Evolutionary conservation across 2,797 vertebrate genomes (phyloP).

Genomic region (Nyctalus aviator): DNA sequence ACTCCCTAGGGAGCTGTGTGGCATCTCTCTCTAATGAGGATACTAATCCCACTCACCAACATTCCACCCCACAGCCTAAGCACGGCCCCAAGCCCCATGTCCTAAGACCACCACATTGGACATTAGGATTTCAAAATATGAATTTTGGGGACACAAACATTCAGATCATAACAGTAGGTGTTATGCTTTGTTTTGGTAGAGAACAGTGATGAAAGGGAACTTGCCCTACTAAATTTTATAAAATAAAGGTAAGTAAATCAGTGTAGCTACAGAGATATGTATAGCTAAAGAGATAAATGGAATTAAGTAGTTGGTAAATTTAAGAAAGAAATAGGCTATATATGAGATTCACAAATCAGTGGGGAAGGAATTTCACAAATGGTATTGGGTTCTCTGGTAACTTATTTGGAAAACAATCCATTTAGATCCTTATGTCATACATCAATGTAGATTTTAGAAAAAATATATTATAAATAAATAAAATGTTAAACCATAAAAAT

Average conservation of each 20-base stretch:
- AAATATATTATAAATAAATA: background rate
- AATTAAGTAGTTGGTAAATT: background rate
- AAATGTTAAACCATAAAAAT: background rate
- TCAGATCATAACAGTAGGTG: background rate
- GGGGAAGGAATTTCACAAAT: background rate
- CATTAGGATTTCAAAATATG: background rate
- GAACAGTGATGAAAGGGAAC: background rate
- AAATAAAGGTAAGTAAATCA: background rate
- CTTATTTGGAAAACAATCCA: background rate
- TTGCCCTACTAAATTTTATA: background rate
- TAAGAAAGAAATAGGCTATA: background rate
- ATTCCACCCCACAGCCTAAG: background rate
- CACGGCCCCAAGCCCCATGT: background rate
- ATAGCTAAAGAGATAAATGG: background rate
- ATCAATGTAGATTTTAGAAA: constrained; percentile 30
- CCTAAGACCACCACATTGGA: background rate
- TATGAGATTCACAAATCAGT: background rate
- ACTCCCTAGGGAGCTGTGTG: background rate
- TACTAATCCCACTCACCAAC: background rate
- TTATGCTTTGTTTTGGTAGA: constrained; percentile 12
- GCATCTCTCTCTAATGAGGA: background rate
- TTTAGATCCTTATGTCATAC: background rate
- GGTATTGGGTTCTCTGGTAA: background rate
- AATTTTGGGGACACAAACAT: background rate
- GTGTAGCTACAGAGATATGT: background rate